These are phyloP conservation scores for Axis porcinus DNA, from an alignment of 2,113 vertebrate species.

Conservation along the genomic window DNA sequence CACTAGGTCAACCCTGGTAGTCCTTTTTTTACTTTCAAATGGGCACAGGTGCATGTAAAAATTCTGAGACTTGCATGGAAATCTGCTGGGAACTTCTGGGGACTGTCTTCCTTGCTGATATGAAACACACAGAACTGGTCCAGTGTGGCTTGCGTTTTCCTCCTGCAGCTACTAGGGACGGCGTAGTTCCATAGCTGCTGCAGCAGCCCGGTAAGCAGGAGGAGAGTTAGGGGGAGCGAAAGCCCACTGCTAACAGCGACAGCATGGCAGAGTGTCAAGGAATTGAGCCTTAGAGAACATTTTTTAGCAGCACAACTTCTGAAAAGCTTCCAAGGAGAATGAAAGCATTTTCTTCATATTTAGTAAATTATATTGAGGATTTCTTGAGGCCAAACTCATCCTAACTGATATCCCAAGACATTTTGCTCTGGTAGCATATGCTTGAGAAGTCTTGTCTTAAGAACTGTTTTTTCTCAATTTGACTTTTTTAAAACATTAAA, in stretches of 20 bases:
- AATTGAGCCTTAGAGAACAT: not conserved
- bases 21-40: not conserved
- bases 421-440: not conserved
- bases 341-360: not conserved
- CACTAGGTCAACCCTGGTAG: not conserved
- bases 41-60: not conserved
- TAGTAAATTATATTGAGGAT: not conserved
- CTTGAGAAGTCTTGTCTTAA: not conserved
- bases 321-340: not conserved
- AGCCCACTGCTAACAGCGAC: not conserved
- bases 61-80: not conserved
- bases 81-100: not conserved
- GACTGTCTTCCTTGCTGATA: not conserved
- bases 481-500: not conserved
- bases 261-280: not conserved
- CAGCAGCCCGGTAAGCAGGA: not conserved
- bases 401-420: not conserved
- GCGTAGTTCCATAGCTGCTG: not conserved
- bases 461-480: not conserved
- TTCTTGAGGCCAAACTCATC: not conserved
- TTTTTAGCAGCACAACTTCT: not conserved
- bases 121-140: not conserved
- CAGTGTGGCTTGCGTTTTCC: not conserved
- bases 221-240: no score
- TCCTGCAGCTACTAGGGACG: not conserved